Conservation (phyloP, 2,888 invertebrate species). For the Callyntrura sp. region DNA sequence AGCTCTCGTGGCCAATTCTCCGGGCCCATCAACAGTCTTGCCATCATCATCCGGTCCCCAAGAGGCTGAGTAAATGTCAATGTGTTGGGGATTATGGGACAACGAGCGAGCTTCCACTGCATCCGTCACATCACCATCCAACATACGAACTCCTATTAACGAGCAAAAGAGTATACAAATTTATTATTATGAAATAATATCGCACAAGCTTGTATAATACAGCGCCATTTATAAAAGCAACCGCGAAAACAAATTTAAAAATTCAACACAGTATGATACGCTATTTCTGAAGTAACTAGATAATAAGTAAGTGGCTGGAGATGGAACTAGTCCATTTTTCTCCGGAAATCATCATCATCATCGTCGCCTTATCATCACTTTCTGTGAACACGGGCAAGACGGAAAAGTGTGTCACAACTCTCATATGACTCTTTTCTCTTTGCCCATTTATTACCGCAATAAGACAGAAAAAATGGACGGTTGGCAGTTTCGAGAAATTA, state of each 20-base stretch:
- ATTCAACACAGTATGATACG: constrained; percentile 23
- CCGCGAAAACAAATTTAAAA: constrained; percentile 20
- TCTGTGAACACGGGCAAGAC: constrained; percentile 26
- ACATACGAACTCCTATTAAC: constrained; percentile 95
- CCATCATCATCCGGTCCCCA: constrained; percentile 94
- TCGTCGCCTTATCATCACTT: too few species aligned
- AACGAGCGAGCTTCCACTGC: constrained; percentile 98
- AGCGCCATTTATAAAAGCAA: not conserved
- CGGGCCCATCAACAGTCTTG: constrained; percentile 95
- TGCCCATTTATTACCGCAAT: not conserved
- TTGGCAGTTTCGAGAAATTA: not conserved
- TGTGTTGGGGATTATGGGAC: constrained; percentile 97
- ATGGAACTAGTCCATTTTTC: too few species aligned
- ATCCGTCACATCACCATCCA: constrained; percentile 99
- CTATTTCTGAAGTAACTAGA: not conserved
- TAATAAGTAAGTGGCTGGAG: too few species aligned
- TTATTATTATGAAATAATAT: not conserved
- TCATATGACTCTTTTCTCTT: not conserved
- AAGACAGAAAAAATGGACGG: constrained; percentile 14
- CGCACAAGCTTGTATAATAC: too few species aligned
- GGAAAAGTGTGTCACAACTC: constrained; percentile 44
- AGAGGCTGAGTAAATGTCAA: constrained; percentile 99
- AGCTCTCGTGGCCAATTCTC: constrained; percentile 96
- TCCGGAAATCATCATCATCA: constrained; percentile 20
- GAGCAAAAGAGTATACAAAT: not conserved